Percentiles rank a stretch among this genome's conserved stretches.
These are phyloP conservation scores for Olivierus martensii DNA, from an alignment of 1,140 invertebrate genomes.

Conservation along the genomic window DNA sequence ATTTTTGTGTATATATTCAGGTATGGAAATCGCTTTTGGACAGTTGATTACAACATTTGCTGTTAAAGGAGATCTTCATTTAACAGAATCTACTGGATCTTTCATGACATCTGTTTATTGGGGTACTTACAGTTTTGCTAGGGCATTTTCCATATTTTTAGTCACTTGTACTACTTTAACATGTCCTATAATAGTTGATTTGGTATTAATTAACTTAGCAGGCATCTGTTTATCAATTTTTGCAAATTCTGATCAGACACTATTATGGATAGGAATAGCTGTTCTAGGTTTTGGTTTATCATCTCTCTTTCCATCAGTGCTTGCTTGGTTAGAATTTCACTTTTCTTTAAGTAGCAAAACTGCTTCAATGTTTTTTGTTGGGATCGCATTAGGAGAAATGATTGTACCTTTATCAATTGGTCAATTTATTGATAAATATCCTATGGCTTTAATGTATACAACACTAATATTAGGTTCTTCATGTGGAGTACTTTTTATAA, in stretches of 20 bases:
- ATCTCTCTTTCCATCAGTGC: conserved; percentile 34
- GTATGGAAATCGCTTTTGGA: conserved; percentile 34
- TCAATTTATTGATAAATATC: conserved; percentile 26
- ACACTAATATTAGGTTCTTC: neutral
- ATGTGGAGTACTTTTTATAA: conserved; percentile 7
- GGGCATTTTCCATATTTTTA: conserved; percentile 35
- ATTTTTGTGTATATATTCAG: conserved; percentile 34
- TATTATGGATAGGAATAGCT: conserved; percentile 33
- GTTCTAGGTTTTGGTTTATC: conserved; percentile 35
- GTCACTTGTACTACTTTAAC: conserved; percentile 28
- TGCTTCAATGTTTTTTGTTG: conserved; percentile 34
- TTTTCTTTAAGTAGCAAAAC: conserved; percentile 35
- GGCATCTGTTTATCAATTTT: conserved; percentile 10
- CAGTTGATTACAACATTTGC: conserved; percentile 33
- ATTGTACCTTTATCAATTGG: conserved; percentile 30
- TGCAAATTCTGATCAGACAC: conserved; percentile 15
- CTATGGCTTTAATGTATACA: conserved; percentile 28
- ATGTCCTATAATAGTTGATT: conserved; percentile 30
- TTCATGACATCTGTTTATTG: conserved; percentile 35
- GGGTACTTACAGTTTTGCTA: conserved; percentile 33
- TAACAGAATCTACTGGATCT: conserved; percentile 28
- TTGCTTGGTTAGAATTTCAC: conserved; percentile 36
- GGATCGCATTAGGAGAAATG: conserved; percentile 36
- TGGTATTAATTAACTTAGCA: conserved; percentile 25
- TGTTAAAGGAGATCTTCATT: conserved; percentile 25